Conservation (phyloP, 2,113 vertebrate species). For the Pituophis catenifer region DNA sequence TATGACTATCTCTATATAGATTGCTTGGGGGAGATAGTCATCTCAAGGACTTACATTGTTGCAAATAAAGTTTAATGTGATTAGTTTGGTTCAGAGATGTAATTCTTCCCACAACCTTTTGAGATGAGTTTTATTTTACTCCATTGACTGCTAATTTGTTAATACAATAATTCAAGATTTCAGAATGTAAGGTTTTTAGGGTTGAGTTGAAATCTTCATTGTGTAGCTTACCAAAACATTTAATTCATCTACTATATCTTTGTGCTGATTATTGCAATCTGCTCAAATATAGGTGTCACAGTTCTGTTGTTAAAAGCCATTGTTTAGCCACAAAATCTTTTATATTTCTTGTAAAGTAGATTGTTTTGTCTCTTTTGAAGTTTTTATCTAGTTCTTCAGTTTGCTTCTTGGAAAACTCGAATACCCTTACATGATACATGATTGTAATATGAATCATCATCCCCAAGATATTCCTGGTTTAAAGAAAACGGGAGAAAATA, state of each 20-base stretch:
- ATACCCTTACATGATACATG: neutral
- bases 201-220: neutral
- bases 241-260: neutral
- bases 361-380: neutral
- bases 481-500: neutral
- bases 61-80: neutral
- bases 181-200: neutral
- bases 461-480: neutral
- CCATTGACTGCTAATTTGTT: neutral
- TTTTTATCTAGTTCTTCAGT: neutral
- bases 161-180: neutral
- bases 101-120: neutral
- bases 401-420: neutral
- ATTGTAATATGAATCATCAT: neutral
- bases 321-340: neutral
- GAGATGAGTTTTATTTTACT: neutral
- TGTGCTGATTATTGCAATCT: neutral
- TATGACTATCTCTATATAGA: neutral
- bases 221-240: neutral
- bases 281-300: neutral
- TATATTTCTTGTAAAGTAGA: neutral
- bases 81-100: neutral
- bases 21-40: neutral
- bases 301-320: neutral
- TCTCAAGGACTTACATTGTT: neutral